Conservation (phyloP, 2,113 vertebrate species). For the Martes martes region DNA sequence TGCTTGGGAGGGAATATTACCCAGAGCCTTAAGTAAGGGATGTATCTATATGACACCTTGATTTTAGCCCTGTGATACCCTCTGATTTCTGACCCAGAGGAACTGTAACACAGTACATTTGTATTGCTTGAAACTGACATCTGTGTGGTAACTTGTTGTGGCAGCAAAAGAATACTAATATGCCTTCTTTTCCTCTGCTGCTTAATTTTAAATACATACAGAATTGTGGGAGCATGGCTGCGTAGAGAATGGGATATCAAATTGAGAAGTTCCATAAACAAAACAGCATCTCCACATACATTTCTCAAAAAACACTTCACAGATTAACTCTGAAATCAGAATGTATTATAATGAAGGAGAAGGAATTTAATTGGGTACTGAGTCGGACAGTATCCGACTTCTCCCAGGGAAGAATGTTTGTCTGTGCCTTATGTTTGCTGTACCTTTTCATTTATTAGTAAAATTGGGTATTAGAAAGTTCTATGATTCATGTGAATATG, state of each 20-base stretch:
- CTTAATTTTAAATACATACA: neutral
- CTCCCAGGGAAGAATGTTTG: neutral
- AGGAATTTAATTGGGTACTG: neutral
- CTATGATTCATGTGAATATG: neutral
- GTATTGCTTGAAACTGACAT: neutral
- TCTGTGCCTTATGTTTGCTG: neutral
- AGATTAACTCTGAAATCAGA: neutral
- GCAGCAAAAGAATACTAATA: neutral
- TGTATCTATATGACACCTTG: neutral
- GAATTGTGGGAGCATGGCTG: neutral
- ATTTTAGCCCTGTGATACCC: neutral
- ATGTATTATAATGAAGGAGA: neutral
- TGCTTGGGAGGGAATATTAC: neutral
- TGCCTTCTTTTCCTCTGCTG: neutral
- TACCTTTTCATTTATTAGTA: neutral
- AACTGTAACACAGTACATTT: neutral
- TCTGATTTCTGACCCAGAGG: neutral
- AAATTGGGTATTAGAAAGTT: neutral
- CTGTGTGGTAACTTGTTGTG: neutral
- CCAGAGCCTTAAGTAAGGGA: neutral
- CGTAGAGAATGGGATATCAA: neutral
- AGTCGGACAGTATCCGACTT: neutral
- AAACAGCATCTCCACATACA: neutral
- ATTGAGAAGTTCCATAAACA: neutral
- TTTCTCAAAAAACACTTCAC: neutral